Evolutionary conservation across 2,113 vertebrate species (phyloP).

Genomic region (Nematolebias whitei): DNA sequence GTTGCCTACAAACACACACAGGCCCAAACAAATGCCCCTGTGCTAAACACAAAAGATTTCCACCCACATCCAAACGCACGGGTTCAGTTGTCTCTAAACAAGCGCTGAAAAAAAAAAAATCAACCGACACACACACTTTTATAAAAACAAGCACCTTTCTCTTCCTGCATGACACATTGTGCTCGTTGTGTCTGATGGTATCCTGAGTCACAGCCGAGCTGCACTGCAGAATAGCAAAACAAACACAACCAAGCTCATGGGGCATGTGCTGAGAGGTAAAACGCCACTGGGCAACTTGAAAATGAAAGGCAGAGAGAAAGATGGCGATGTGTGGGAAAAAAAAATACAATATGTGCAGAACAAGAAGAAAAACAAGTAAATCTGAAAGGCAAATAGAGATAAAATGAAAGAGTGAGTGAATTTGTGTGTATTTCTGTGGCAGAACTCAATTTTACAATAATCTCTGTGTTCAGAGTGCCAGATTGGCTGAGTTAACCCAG

Average conservation of each 20-base stretch:
- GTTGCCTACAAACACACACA: slow-evolving; percentile 33
- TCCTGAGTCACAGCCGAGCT: slow-evolving; percentile 71
- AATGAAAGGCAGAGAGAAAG: slow-evolving; percentile 30
- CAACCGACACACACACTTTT: slow-evolving; percentile 26
- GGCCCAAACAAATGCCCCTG: slow-evolving; percentile 42
- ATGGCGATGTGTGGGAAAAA: slow-evolving; percentile 37
- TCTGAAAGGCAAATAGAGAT: slow-evolving; percentile 37
- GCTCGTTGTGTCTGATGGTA: slow-evolving; percentile 70
- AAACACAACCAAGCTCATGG: slow-evolving; percentile 40
- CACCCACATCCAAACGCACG: slow-evolving; percentile 66
- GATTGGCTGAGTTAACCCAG: slow-evolving; percentile 48
- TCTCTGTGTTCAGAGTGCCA: slow-evolving; percentile 38
- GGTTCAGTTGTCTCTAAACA: slow-evolving; percentile 54
- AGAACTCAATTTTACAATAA: slow-evolving; percentile 59
- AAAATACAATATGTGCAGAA: neutral
- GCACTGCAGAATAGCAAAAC: slow-evolving; percentile 63
- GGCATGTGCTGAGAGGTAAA: slow-evolving; percentile 35
- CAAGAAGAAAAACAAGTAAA: slow-evolving; percentile 32
- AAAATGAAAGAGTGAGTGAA: slow-evolving; percentile 2
- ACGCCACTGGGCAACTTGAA: slow-evolving; percentile 63
- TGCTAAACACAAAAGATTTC: slow-evolving; percentile 64
- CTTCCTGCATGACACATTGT: slow-evolving; percentile 70
- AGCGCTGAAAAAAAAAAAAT: slow-evolving; percentile 28
- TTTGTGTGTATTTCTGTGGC: slow-evolving; percentile 6
- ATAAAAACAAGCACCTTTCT: slow-evolving; percentile 62